Base-by-base conservation (phyloP, 2,113 vertebrate species). In the Pimephales promelas region DNA sequence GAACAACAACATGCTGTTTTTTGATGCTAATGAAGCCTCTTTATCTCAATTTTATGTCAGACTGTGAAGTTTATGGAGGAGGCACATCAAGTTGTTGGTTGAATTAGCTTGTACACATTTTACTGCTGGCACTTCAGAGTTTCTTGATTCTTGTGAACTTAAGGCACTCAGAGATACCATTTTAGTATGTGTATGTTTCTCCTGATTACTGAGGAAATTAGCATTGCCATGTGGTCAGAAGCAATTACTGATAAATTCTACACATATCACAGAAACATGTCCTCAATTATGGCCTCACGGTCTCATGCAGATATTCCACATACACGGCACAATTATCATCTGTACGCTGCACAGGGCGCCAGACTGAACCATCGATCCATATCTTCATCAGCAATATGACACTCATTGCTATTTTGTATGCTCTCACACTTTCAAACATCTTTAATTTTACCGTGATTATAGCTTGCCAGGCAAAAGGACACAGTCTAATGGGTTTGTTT, bases 211-310 rank as follows among this genome's bases (percentile, higher is more conserved):
- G 83, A 92, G 70, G 72, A 90, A 91, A 94, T 93, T 88, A 82
- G 86, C 88, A 92, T 93, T 93, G 90, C 87, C 91, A 91, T 89
- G 92, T 91, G 92, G 89, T 91, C 91, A 92, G 89, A 93, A 92
- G 92, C 92, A 93, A 94, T 94, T 94, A 94, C 89, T 72, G 76
- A 89, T 92, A 90, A 93, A 92, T 94, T 92, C 87, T 88, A 88
- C 90, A 92, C 89, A 87, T 90, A 92, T 93, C 72, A 91, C 90
- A 82, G 76, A 89, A 92, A 92, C 90, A 90, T 90, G 88, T 93
- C 85, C 89, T 86, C 93, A 93, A 93, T 94, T 93, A 93, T 80
- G 88, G 73, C 75, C 88, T 49, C 86, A 90, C 90, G 93, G 90
- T 52, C 87, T 79, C 83, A 86, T 24, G 86, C 88, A 88, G 89